Base-by-base conservation (phyloP, 2,113 vertebrate species). In the Pipa parva region DNA sequence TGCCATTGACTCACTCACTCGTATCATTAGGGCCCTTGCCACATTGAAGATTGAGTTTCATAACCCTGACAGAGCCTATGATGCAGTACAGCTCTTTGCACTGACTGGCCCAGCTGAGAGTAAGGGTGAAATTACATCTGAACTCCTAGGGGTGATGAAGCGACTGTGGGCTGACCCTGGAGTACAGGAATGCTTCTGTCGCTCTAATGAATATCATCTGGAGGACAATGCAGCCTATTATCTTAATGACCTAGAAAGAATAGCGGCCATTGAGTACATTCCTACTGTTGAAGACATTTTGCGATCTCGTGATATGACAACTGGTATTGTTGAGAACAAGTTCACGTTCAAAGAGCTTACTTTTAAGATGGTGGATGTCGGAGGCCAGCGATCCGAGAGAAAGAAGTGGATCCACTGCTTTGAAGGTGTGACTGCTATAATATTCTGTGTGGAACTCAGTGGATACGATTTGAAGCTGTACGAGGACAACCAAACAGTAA, bases 381-480 rank as follows among this genome's bases (percentile, higher is more conserved):
- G 97, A 13, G 97, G 97, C 18, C 96, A 99, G 83, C 87, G 97
- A 46, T 99, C 97, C 0, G 97, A 99, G 82, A 90, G 97, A 75
- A 99, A 99, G 84, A 99, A 99, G 79, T 99, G 97, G 97, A 99
- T 99, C 88, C 97, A 99, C 80, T 99, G 97, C 83, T 99, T 99
- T 3, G 97, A 99, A 81, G 97, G 97, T 5, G 97, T 99, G 75
- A 99, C 97, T 22, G 97, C 97, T 81, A 99, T 99, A 88, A 99
- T 99, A 87, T 99, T 99, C 92, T 99, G 97, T 63, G 97, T 99
- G 77, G 97, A 98, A 88, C 90, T 99, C 65, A 99, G 97, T 36
- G 97, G 97, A 78, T 99, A 99, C 18, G 97, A 99, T 85, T 90
- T 99, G 83, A 99, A 96, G 83, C 92, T 99, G 63, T 99, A 99